Conservation (phyloP, 2,113 vertebrate genomes). For the Sphyrna mokarran region DNA sequence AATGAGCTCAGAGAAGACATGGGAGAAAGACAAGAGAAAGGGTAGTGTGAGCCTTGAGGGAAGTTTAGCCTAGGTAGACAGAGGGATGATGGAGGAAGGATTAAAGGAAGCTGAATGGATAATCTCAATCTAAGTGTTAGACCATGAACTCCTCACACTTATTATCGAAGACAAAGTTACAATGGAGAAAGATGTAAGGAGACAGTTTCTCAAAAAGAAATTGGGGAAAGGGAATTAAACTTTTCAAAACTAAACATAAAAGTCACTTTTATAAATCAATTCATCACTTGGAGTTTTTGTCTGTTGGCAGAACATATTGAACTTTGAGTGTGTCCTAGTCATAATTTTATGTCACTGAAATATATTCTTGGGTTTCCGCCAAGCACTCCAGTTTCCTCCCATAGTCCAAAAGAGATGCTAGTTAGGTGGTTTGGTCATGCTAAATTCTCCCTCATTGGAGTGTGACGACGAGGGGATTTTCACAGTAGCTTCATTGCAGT, state of each 20-base stretch:
- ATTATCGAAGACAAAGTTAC: neutral
- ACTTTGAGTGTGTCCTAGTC: neutral
- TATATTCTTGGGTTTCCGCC: neutral
- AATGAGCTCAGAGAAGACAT: neutral
- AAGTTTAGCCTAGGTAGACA: neutral
- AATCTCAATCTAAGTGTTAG: neutral
- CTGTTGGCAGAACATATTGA: neutral
- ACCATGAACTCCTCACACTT: neutral
- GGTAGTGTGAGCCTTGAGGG: neutral
- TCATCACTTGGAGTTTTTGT: neutral
- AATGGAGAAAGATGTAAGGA: neutral
- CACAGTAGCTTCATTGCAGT: too few species aligned
- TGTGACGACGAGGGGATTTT: too few species aligned
- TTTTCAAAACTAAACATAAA: neutral
- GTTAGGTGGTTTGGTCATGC: too few species aligned
- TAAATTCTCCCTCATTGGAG: too few species aligned
- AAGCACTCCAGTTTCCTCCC: too few species aligned
- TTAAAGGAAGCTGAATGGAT: neutral
- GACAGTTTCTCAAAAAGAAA: neutral
- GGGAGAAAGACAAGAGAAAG: neutral
- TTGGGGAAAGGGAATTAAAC: neutral
- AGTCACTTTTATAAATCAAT: neutral
- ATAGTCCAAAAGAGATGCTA: too few species aligned
- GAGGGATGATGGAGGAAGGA: neutral
- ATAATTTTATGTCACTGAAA: neutral